Evolutionary conservation across 2,888 invertebrate species (phyloP).

Genomic region (Hoplodrina blanda): DNA sequence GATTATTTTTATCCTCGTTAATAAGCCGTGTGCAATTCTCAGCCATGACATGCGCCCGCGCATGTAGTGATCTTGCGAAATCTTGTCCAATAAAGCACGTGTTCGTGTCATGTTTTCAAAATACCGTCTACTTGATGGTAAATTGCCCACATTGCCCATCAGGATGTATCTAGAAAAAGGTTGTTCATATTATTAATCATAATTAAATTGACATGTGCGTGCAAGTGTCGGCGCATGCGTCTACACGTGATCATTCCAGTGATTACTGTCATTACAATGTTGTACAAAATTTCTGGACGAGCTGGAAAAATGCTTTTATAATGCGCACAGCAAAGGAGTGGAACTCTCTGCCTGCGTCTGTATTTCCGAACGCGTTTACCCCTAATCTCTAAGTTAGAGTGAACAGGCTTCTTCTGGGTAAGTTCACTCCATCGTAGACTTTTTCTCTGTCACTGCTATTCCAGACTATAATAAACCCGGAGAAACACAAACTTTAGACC

Average conservation of each 20-base stretch:
- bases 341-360: too few species aligned
- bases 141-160: slow-evolving; percentile 25
- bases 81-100: slow-evolving; percentile 18
- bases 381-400: too few species aligned
- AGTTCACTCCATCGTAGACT: too few species aligned
- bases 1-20: neutral
- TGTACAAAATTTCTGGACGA: too few species aligned
- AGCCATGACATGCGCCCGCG: neutral
- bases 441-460: too few species aligned
- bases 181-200: slow-evolving; percentile 43
- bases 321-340: too few species aligned
- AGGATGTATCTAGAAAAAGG: slow-evolving; percentile 20
- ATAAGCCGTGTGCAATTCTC: neutral
- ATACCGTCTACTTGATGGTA: neutral
- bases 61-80: slow-evolving; percentile 22
- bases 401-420: too few species aligned
- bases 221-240: slow-evolving; percentile 22
- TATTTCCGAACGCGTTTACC: too few species aligned
- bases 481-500: too few species aligned
- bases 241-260: slow-evolving; percentile 45
- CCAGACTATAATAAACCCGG: too few species aligned
- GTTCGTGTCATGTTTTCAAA: slow-evolving; percentile 32
- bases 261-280: neutral
- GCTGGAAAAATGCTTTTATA: neutral
- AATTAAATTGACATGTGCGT: slow-evolving; percentile 33